Base-by-base conservation (phyloP, 2,888 invertebrate species). In the Nebria salina region DNA sequence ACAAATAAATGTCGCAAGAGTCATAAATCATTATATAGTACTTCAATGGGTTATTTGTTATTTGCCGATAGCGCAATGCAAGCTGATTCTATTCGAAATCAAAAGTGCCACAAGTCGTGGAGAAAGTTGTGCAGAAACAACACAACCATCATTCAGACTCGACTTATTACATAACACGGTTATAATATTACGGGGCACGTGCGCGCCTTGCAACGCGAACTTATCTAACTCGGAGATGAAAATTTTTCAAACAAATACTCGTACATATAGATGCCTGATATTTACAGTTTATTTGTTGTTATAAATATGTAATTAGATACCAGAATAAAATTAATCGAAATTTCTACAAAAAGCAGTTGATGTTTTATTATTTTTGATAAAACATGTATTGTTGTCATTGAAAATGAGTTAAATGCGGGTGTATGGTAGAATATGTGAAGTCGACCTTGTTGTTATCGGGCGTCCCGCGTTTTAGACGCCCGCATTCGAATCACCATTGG, bases 51-150 rank as follows among this genome's bases (percentile, higher is more conserved):
- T 54, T 34, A 34, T 34, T 34, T 34, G 34, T 34, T 34, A 34
- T 34, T 54, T 54, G 54, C 54, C 54, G 54, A 54, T 54, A 54
- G 54, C 54, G 54, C 54, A 54, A 54, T 54, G 54, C 54, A 54
- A 54, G 2, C 54, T 54, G 54, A 54, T 54, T 54, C 13, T 54
- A 54, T 54, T 54, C 54, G 54, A 54, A 54, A 54, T 13, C 54
- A 54, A 54, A 54, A 54, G 54, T 54, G 54, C 54, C 54, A 54
- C 54, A 54, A 54, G 54, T 54, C 54, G 54, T 54, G 54, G 54
- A 54, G 54, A 54, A 54, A 54, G 54, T 54, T 54, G 54, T 34
- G 34, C 34, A 34, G 34, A 34, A 34, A 34, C 54, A 54, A 54
- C 54, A 54, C 54, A 54, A 54, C 54, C 54, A 54, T 54, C 54